Base-by-base conservation (phyloP, 2,113 vertebrate genomes). In the Cynocephalus volans region DNA sequence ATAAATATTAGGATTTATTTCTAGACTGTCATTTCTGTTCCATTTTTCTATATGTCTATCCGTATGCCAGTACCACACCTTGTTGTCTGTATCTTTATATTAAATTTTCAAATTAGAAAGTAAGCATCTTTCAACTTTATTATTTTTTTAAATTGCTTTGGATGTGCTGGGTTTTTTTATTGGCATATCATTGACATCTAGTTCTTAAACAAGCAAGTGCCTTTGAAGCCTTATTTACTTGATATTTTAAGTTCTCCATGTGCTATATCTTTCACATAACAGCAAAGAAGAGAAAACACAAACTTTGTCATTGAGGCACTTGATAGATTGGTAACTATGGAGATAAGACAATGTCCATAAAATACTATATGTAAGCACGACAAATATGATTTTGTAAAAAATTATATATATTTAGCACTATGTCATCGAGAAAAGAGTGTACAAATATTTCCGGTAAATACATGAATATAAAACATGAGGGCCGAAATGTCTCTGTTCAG, bases 111-210 rank as follows among this genome's bases (percentile, higher is more conserved):
- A 90, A 36, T 69, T 26, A 26, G 19, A 84, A 95, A 73, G 9
- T 62, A 76, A 81, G 76, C 2, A 77, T 19, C 28, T 1, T 70
- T 95, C 0, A 36, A 73, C 64, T 88, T 65, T 76, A 6, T 77
- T 36, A 41, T 58, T 72, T 84, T 92, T 88, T 9, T 6, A 77
- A 77, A 62, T 73, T 45, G 10, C 70, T 90, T 90, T 84, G 79
- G 7, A 2, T 72, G 24, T 83, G 72, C 21, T 79, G 28, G 4
- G 1, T 45, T 45, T 18, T 92, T 85, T 90, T 28, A 60, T 31
- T 97, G 92, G 88, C 52, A 97, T 97, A 93, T 80, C 48, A 75
- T 1, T 97, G 90, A 86, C 75, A 41, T 91, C 96, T 96, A 90
- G 65, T 96, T 80, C n/a, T 95, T 96, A 85, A 93, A 69, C 1